Base-by-base conservation (phyloP, 2,888 invertebrate species). In the Rutpela maculata region DNA sequence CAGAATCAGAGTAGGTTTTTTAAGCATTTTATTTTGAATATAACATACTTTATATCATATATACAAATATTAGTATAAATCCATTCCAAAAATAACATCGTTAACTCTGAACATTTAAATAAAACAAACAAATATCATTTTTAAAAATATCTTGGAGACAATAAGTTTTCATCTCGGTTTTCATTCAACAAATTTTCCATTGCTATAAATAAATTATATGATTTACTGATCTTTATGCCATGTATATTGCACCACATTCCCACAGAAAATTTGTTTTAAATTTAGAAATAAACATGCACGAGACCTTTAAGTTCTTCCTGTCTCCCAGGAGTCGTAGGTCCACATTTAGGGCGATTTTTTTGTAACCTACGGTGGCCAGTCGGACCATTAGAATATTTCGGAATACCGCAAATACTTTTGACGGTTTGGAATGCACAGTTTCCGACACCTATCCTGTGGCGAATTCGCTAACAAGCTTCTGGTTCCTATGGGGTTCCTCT, bases 391-490 rank as follows among this genome's bases (percentile, higher is more conserved):
- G 72, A 72, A 69, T 76, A 74, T 71, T 76, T 78, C 56, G 63
- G 68, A 77, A 80, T 80, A 65, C 77, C 66, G 50, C n/a, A 68
- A 79, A 81, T 82, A 78, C 67, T 75, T 77, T 57, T 59, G 70
- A 55, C 38, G 50, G 71, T 38, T 43, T 59, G 76, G 81, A 79
- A 81, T 81, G 76, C 79, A 62, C 57, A 76, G 75, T 55, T 83
- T 82, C 83, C 81, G 82, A 84, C 81, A 81, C 78, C 78, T 81
- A 74, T 72, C 70, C 76, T 79, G 79, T 78, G 78, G 78, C 81
- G 76, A 81, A 81, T 81, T 76, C 80, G 79, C 81, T 82, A 82
- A 82, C 83, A 82, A 84, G 84, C 82, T 81, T 76, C 74, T 80
- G 78, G 83, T 69, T 75, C 74, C 71, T 73, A 9, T 26, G 35